phyloP scores from a whole-genome alignment of 2,113 vertebrate genomes.

The Paradisaea rubra region DNA sequence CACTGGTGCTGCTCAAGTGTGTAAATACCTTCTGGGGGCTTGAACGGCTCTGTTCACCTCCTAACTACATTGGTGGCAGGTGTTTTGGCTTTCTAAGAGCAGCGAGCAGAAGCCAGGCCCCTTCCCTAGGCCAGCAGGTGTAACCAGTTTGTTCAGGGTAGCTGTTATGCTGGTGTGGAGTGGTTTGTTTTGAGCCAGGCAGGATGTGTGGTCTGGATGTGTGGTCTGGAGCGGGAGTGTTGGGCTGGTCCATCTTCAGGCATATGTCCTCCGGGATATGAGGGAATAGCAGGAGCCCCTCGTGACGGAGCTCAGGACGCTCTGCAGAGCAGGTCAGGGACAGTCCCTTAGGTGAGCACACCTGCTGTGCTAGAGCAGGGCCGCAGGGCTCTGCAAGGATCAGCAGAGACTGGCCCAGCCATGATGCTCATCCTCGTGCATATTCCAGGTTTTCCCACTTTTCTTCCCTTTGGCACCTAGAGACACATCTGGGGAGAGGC shows the following conservation, averaged over 20 bases:
- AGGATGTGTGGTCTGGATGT: accelerated
- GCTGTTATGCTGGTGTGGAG: accelerated
- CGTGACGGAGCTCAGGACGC: accelerated
- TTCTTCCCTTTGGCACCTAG: background rate
- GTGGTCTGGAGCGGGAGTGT: accelerated
- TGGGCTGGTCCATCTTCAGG: background rate
- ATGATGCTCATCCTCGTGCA: accelerated
- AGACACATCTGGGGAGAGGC: background rate
- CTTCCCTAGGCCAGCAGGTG: accelerated
- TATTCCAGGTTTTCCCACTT: background rate
- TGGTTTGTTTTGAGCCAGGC: background rate
- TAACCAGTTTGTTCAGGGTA: background rate
- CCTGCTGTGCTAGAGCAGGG: background rate
- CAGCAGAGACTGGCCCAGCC: background rate
- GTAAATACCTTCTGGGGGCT: background rate
- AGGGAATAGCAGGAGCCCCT: background rate
- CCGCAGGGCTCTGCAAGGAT: background rate
- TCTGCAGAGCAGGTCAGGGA: background rate
- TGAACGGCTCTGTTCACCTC: background rate
- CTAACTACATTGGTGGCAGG: background rate
- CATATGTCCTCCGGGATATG: background rate
- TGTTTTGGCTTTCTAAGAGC: background rate
- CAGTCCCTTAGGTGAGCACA: background rate
- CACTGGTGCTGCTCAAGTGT: background rate
- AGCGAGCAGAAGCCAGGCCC: background rate